phyloP scores from a whole-genome alignment of 2,888 invertebrate species.

The Ethmia dodecea region DNA sequence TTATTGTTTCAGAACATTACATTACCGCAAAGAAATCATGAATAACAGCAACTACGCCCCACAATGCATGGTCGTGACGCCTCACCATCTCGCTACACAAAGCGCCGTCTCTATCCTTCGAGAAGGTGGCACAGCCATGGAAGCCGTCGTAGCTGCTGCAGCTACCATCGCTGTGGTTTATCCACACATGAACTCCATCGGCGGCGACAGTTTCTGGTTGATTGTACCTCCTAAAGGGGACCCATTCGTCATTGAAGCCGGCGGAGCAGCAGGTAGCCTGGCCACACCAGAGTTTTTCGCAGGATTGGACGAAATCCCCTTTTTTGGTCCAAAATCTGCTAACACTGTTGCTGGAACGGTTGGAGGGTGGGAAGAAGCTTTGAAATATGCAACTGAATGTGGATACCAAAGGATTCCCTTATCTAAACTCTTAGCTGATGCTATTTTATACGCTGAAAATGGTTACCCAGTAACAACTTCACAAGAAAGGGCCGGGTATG shows the following conservation, averaged over 20 bases:
- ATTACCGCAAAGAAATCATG: too few relatives aligned
- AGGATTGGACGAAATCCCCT: constrained; percentile 42
- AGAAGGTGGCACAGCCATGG: constrained; percentile 64
- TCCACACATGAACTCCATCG: constrained; percentile 64
- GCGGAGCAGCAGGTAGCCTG: constrained; percentile 55
- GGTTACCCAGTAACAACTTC: constrained; percentile 49
- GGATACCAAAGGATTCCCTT: constrained; percentile 48
- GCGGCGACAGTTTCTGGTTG: constrained; percentile 65
- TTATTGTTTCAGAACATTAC: too few relatives aligned
- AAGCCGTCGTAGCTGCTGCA: constrained; percentile 62
- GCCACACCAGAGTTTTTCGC: constrained; percentile 44
- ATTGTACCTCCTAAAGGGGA: constrained; percentile 59
- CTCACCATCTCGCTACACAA: constrained; percentile 62
- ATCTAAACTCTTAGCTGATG: constrained; percentile 47
- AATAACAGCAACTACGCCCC: constrained; percentile 43
- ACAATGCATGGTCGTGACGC: constrained; percentile 60
- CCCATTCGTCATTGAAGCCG: constrained; percentile 59
- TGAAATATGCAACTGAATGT: constrained; percentile 52
- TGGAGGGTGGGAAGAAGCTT: constrained; percentile 65
- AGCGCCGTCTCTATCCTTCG: constrained; percentile 52
- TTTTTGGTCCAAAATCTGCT: constrained; percentile 50
- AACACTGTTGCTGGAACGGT: constrained; percentile 59
- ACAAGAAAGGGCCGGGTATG: constrained; percentile 15
- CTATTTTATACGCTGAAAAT: constrained; percentile 56
- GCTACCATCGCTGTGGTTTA: constrained; percentile 62